phyloP scores from a whole-genome alignment of 2,888 invertebrate genomes.

The Dasypogon diadema region DNA sequence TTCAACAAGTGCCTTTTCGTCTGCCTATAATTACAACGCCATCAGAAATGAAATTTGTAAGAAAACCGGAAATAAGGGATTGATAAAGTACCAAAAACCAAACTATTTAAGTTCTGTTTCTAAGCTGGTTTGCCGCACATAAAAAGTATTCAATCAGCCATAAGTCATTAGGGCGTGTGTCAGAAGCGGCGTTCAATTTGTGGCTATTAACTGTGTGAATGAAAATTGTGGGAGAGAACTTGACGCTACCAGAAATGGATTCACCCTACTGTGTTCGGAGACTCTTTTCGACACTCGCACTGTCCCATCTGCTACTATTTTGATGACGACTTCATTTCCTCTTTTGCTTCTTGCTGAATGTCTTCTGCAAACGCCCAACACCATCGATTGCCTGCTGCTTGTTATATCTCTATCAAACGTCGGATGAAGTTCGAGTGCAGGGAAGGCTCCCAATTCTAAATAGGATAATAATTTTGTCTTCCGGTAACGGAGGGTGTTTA shows the following conservation, averaged over 20 bases:
- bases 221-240: constrained; percentile 1
- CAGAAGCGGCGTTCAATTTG: constrained; percentile 67
- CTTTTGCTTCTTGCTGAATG: constrained; percentile 6
- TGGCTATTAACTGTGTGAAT: constrained; percentile 67
- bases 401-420: constrained; percentile 1
- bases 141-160: constrained; percentile 38
- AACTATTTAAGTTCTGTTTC: not conserved
- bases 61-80: constrained; percentile 31
- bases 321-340: constrained; percentile 21
- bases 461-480: constrained; percentile 55
- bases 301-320: constrained; percentile 24
- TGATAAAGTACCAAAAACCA: constrained; percentile 20
- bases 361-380: constrained; percentile 29
- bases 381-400: not conserved
- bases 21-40: not conserved
- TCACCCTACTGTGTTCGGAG: not conserved
- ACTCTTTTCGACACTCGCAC: not conserved
- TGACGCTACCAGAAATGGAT: constrained; percentile 16
- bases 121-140: not conserved
- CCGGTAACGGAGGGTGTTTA: constrained; percentile 53
- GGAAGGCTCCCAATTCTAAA: constrained; percentile 26
- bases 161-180: constrained; percentile 66
- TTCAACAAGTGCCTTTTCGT: not conserved
- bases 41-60: not conserved
- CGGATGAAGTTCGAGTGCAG: not conserved